A percentile compares a stretch with the other conserved stretches of the same genome.
phyloP scores from a whole-genome alignment of 2,888 invertebrate genomes.

The Neoitamus cyanurus region DNA sequence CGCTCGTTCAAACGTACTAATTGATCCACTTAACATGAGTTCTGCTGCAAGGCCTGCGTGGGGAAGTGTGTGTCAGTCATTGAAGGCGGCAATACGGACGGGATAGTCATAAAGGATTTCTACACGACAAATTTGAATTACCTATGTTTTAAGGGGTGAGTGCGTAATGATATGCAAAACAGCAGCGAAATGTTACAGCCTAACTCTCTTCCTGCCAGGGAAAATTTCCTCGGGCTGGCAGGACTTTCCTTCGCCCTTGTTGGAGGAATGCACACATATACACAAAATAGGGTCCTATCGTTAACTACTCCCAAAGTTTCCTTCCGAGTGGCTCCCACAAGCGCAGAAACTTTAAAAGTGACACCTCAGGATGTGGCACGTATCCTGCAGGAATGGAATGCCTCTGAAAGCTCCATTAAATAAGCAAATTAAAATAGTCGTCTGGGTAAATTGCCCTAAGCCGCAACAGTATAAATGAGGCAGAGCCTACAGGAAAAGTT shows the following conservation, averaged over 20 bases:
- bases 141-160: not conserved
- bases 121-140: not conserved
- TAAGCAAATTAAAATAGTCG: conserved; percentile 19
- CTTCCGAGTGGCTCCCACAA: not conserved
- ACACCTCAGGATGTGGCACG: not conserved
- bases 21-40: not conserved
- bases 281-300: not conserved
- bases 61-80: not conserved
- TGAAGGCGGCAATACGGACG: not conserved
- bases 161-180: not conserved
- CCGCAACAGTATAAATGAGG: not conserved
- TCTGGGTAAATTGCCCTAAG: conserved; percentile 10
- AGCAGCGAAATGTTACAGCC: not conserved
- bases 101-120: not conserved
- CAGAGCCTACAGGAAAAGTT: not conserved
- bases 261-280: not conserved
- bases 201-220: not conserved
- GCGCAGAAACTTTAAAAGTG: not conserved
- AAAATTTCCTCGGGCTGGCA: not conserved
- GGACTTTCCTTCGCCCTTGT: not conserved
- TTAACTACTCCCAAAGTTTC: not conserved
- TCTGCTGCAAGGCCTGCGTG: not conserved
- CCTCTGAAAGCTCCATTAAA: conserved; percentile 1
- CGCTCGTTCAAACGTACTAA: not conserved
- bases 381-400: not conserved